Evolutionary conservation across 2,797 vertebrate genomes (phyloP), one percentile per base, ranked within the genome.

Genomic region (Periophthalmus magnuspinnatus): DNA sequence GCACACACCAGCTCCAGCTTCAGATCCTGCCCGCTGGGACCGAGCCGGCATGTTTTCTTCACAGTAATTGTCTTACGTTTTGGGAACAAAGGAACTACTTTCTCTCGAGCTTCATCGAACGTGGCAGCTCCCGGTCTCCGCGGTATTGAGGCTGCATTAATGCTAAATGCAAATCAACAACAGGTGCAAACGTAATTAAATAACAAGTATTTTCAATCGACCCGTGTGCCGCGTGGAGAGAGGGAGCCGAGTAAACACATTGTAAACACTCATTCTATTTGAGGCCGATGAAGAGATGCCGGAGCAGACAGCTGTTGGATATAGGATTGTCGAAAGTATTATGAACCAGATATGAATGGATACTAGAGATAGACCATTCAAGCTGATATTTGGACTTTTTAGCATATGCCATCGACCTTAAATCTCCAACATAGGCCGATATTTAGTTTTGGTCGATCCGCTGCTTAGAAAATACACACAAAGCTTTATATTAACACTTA

Each of bases 151-250:
- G 59, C 75, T 67, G 28, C 63, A 56, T 33, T 76, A 55, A 22
- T 19, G 57, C 66, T 74, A 76, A 83, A 87, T 85, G 60, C 81
- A 76, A 79, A 86, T 82, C 76, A 82, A 77, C 80, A 82, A 56
- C 60, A 65, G 72, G 62, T 79, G 78, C 67, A 81, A 68, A 60
- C 33, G 54, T 70, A 87, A 81, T 88, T 81, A 75, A 85, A 84
- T 85, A 74, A 84, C 72, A 82, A 76, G 34, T 75, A 56, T 11
- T 19, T 67, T 61, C 16, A 75, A 84, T 85, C 70, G 69, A 86
- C 76, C 58, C 6, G 50, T 64, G 70, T 62, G 38, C 13, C 21
- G 61, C 13, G 41, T 47, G 61, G 8, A 32, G 61, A 22, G 14
- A 48, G 9, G 24, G 21, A 48, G 41, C 61, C 2, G 34, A 6